Base-by-base conservation (phyloP, 2,113 vertebrate species). In the Otis tarda region DNA sequence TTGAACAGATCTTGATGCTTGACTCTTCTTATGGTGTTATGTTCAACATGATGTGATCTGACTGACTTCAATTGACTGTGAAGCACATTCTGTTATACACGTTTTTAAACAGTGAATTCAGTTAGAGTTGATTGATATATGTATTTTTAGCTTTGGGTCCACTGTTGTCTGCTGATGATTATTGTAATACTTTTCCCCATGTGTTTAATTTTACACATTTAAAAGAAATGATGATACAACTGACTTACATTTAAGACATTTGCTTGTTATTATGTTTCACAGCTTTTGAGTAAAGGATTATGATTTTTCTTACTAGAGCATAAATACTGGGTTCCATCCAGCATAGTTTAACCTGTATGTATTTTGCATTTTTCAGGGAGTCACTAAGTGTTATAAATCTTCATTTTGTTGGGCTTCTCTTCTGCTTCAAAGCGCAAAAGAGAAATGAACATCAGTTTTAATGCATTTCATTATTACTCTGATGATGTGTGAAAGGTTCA, bases 391-490 rank as follows among this genome's bases (percentile, higher is more conserved):
- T 90, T 83, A 73, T 45, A 93, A 61, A 67, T 83, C 55, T 91
- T 83, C 25, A 65, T 84, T 93, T 92, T 25, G 4, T 65, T 89
- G 52, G 45, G 9, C 18, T 94, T 16, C 22, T 88, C 35, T 94
- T 63, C 88, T 89, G 73, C 74, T 91, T 92, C 83, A 73, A 64
- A 83, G 79, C 63, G 8, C 55, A 81, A 61, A 88, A 88, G 56
- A 92, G 53, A 95, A 94, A 84, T 64, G 56, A 81, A 55, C 17
- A 39, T 91, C 89, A 78, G n/a, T 88, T 96, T 90, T 94, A 85
- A 79, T 41, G 50, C 28, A 75, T 87, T 96, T 97, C 87, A 85
- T 97, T 91, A 94, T 92, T 87, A 89, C 53, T 95, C 83, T 90
- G 35, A 57, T 92, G 73, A 77, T 90, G 63, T 33, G 82, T 93